Percentiles rank a stretch among this genome's conserved stretches.
Conservation (phyloP, 2,797 vertebrate genomes). For the Nasua narica region DNA sequence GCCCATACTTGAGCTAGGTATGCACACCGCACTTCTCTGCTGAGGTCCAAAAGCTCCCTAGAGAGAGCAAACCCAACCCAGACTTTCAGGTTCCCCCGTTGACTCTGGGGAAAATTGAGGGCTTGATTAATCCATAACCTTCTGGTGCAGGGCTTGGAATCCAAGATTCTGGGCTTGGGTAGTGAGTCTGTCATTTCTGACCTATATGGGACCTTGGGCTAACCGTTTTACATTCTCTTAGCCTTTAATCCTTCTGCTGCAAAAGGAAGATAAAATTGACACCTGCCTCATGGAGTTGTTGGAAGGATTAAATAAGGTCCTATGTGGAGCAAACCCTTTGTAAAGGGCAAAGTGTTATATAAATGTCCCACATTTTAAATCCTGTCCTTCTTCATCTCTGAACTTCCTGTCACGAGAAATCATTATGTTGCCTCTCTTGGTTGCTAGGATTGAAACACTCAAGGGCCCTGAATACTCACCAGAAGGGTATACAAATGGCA, state of each 20-base stretch:
- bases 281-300: neutral
- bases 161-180: neutral
- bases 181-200: neutral
- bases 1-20: neutral
- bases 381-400: neutral
- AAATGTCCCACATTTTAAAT: neutral
- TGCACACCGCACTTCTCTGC: neutral
- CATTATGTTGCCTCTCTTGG: neutral
- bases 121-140: neutral
- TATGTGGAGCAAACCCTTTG: neutral
- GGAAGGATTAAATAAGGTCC: neutral
- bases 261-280: slow-evolving; percentile 8
- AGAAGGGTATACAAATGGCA: neutral
- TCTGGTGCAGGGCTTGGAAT: neutral
- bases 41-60: neutral
- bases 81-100: neutral
- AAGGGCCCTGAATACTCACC: neutral
- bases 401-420: neutral
- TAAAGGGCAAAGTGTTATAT: neutral
- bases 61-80: neutral
- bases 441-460: neutral
- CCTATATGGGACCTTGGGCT: neutral
- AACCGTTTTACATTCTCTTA: neutral
- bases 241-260: neutral
- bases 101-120: neutral